A percentile compares a stretch with the other conserved stretches of the same genome.
These are phyloP conservation scores for Dysmachus trigonus DNA, from an alignment of 2,888 invertebrate species.

Conservation along the genomic window DNA sequence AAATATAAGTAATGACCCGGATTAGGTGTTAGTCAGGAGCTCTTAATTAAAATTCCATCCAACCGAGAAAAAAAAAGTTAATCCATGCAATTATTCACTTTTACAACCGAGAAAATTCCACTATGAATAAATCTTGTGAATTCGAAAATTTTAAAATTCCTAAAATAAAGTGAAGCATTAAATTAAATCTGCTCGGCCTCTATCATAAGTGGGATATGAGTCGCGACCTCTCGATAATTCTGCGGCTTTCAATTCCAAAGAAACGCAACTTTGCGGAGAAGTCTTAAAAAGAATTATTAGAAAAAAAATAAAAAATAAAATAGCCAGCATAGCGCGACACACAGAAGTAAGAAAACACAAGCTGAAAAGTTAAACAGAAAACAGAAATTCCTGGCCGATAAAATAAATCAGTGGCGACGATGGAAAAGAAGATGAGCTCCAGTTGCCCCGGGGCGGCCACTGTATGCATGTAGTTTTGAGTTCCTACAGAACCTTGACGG, in stretches of 20 bases:
- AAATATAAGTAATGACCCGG: not conserved
- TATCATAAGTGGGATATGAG: slow-evolving; percentile 5
- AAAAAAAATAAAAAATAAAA: slow-evolving; percentile 9
- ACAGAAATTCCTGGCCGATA: slow-evolving; percentile 34
- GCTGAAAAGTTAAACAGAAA: slow-evolving; percentile 13
- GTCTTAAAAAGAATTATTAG: not conserved
- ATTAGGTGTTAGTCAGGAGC: not conserved
- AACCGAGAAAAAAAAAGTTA: slow-evolving; percentile 19
- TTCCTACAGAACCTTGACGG: not conserved
- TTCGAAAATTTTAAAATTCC: slow-evolving; percentile 17
- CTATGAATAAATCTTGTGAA: slow-evolving; percentile 21
- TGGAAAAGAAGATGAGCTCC: not conserved
- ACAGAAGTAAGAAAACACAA: slow-evolving; percentile 31
- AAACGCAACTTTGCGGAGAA: not conserved
- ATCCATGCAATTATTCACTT: slow-evolving; percentile 29
- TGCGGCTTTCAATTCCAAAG: slow-evolving; percentile 19
- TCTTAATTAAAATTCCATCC: slow-evolving; percentile 8
- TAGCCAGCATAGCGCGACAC: slow-evolving; percentile 1
- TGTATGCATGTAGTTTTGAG: not conserved
- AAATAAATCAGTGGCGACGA: slow-evolving; percentile 29
- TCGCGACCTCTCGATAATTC: slow-evolving; percentile 6
- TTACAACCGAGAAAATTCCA: slow-evolving; percentile 24
- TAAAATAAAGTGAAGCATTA: slow-evolving; percentile 23
- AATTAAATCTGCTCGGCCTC: slow-evolving; percentile 19
- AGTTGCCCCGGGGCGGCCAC: not conserved